Conservation (phyloP, 2,113 vertebrate genomes). For the Prochilodus magdalenae region DNA sequence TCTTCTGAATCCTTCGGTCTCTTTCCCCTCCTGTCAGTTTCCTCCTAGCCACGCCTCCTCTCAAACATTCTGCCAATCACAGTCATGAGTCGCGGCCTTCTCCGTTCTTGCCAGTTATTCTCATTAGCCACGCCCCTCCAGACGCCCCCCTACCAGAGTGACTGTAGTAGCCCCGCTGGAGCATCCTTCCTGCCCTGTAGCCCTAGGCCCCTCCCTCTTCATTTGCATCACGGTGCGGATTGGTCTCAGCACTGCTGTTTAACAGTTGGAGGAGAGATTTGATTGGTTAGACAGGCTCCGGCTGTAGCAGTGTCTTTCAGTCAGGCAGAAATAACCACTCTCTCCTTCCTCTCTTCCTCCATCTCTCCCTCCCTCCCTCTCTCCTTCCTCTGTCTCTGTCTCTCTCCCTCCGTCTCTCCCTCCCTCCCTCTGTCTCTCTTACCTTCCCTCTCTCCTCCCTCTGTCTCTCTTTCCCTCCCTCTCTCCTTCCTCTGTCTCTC, state of each 20-base stretch:
- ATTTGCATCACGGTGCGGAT: slow-evolving; percentile 5
- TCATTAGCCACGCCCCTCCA: not conserved
- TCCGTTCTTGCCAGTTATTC: not conserved
- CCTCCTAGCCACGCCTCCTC: not conserved
- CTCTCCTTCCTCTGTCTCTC: not conserved
- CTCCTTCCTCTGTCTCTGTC: too few relatives aligned
- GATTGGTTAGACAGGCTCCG: slow-evolving; percentile 17
- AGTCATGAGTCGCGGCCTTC: slow-evolving; percentile 26
- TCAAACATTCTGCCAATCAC: slow-evolving; percentile 18
- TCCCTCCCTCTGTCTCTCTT: too few relatives aligned
- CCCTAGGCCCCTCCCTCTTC: not conserved
- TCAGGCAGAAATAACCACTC: too few relatives aligned
- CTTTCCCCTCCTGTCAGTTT: slow-evolving; percentile 25
- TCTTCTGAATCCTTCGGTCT: slow-evolving; percentile 22
- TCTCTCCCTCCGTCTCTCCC: too few relatives aligned
- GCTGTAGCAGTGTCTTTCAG: too few relatives aligned
- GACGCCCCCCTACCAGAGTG: slow-evolving; percentile 11
- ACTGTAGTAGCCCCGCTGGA: slow-evolving; percentile 43
- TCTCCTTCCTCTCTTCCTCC: too few relatives aligned
- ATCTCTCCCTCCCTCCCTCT: too few relatives aligned
- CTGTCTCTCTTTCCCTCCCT: too few relatives aligned
- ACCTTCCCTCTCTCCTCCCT: too few relatives aligned
- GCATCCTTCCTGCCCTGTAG: not conserved
- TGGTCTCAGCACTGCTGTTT: slow-evolving; percentile 3
- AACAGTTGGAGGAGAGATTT: not conserved